phyloP scores from a whole-genome alignment of 2,113 vertebrate species.

The Eurypyga helias region DNA sequence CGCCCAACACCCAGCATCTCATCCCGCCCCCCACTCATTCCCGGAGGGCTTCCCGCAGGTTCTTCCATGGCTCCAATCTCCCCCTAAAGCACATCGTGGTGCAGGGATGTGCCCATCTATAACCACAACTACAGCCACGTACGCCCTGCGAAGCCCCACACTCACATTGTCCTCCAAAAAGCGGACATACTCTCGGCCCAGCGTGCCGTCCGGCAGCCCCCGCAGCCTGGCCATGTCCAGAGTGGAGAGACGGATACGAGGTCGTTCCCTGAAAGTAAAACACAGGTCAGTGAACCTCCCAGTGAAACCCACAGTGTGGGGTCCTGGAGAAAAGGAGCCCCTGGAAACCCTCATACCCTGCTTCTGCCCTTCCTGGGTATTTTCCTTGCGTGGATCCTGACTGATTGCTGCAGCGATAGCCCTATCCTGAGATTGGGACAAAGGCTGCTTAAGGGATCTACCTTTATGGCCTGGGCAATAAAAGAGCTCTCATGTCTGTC shows the following conservation, averaged over 20 bases:
- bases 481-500: background rate
- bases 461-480: background rate
- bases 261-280: constrained; percentile 83
- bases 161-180: constrained; percentile 93
- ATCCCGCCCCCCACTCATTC: background rate
- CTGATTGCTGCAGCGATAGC: background rate
- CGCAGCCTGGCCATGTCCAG: constrained; percentile 81
- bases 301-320: background rate
- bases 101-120: background rate
- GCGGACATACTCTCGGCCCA: constrained; percentile 88
- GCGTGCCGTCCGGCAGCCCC: constrained; percentile 81
- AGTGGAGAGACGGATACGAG: constrained; percentile 89
- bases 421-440: background rate
- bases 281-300: background rate
- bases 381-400: background rate
- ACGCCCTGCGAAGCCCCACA: background rate
- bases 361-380: background rate
- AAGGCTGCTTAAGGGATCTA: background rate
- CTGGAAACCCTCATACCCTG: background rate
- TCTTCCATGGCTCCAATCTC: background rate
- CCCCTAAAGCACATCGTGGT: background rate
- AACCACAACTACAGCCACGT: background rate
- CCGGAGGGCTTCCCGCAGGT: background rate
- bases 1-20: background rate
- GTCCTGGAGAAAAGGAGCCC: background rate